Percentiles rank a stretch among this genome's conserved stretches.
phyloP scores from a whole-genome alignment of 2,888 invertebrate species.

The Drosophila niveifrons region DNA sequence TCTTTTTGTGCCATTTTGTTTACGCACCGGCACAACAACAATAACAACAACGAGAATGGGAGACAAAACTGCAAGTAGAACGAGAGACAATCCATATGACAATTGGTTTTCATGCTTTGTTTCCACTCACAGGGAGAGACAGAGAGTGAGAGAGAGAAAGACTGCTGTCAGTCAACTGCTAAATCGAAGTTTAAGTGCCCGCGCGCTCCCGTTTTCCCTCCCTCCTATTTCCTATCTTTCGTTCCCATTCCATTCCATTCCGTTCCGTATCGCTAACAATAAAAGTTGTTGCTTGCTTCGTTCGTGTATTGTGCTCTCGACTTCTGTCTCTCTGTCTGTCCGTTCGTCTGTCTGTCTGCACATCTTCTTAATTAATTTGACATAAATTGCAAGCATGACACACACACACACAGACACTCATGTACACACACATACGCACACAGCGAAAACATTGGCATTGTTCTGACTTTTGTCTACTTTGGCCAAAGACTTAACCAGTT shows the following conservation, averaged over 20 bases:
- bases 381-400: constrained; percentile 68
- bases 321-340: constrained; percentile 13
- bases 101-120: constrained; percentile 53
- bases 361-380: constrained; percentile 76
- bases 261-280: constrained; percentile 28
- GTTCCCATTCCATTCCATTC: constrained; percentile 2
- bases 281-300: constrained; percentile 40
- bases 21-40: constrained; percentile 48
- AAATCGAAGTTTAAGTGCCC: constrained; percentile 71
- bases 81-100: constrained; percentile 38
- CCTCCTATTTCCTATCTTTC: neutral
- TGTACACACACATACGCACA: neutral
- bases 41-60: constrained; percentile 23
- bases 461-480: constrained; percentile 54
- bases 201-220: constrained; percentile 17
- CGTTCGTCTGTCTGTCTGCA: constrained; percentile 45
- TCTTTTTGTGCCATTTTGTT: constrained; percentile 61
- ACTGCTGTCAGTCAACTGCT: constrained; percentile 39
- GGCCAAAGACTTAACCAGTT: constrained; percentile 53
- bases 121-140: constrained; percentile 10
- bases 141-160: constrained; percentile 12
- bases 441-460: constrained; percentile 45
- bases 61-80: constrained; percentile 18
- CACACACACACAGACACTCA: constrained; percentile 33
- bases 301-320: constrained; percentile 11